Percentiles rank a stretch among this genome's conserved stretches.
Conservation (phyloP, 2,888 invertebrate species). For the Alloscopus bannaensis region DNA sequence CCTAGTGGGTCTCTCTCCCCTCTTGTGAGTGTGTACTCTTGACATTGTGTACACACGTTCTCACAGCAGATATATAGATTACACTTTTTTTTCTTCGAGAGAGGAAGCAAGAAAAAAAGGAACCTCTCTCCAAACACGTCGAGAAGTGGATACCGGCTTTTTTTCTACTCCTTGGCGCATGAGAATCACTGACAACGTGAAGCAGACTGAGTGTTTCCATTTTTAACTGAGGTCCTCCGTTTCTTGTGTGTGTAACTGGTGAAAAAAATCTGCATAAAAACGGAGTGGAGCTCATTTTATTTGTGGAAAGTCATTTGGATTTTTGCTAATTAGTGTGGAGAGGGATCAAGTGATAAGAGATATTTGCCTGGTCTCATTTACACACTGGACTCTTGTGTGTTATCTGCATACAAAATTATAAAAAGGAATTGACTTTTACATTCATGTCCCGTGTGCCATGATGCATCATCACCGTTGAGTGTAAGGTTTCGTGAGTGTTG, state of each 20-base stretch:
- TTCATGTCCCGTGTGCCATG: too few relatives aligned
- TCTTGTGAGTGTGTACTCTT: slow-evolving; percentile 16
- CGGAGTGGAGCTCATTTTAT: too few relatives aligned
- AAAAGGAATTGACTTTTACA: slow-evolving; percentile 10
- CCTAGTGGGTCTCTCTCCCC: slow-evolving; percentile 9
- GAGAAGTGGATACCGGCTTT: slow-evolving; percentile 34
- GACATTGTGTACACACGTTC: slow-evolving; percentile 38
- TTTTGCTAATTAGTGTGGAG: slow-evolving; percentile 4
- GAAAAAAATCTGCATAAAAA: too few relatives aligned
- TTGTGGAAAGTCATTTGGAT: neutral
- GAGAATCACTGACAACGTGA: slow-evolving; percentile 15
- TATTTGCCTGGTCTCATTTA: neutral
- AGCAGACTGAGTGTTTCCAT: neutral
- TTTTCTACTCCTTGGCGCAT: slow-evolving; percentile 31
- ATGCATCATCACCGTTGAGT: too few relatives aligned
- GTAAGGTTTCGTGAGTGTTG: neutral
- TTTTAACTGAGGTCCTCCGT: neutral
- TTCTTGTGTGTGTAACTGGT: too few relatives aligned
- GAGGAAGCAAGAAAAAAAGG: slow-evolving; percentile 10
- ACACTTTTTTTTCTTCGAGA: neutral
- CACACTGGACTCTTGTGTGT: neutral
- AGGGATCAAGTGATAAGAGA: neutral
- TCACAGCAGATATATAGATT: neutral
- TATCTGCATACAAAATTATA: neutral
- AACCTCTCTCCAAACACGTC: too few relatives aligned